Evolutionary conservation across 2,797 vertebrate genomes (phyloP).

Genomic region (Ptychobarbus kaznakovi): DNA sequence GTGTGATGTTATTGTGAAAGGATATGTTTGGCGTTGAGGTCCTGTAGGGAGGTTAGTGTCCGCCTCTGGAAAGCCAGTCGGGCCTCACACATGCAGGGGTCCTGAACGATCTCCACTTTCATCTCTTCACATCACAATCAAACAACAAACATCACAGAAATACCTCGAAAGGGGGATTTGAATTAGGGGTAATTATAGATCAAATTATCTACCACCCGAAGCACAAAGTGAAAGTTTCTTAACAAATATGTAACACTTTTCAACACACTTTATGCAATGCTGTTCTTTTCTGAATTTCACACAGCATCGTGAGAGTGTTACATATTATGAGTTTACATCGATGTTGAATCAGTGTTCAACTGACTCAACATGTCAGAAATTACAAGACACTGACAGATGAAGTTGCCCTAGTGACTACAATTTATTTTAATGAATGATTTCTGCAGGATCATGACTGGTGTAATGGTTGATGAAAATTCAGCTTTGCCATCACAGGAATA

Average conservation of each 20-base stretch:
- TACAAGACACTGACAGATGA: conserved; percentile 57
- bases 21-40: conserved; percentile 91
- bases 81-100: conserved; percentile 90
- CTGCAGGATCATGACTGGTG: not conserved
- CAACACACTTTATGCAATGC: conserved; percentile 54
- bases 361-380: conserved; percentile 39
- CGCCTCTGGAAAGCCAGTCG: conserved; percentile 87
- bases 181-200: not conserved
- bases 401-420: not conserved
- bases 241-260: conserved; percentile 52
- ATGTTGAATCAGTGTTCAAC: conserved; percentile 48
- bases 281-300: conserved; percentile 37
- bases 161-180: not conserved
- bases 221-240: conserved; percentile 38
- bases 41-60: conserved; percentile 83
- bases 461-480: not conserved
- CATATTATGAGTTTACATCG: conserved; percentile 52
- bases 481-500: not conserved
- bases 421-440: not conserved
- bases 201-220: not conserved
- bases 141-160: conserved; percentile 61
- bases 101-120: conserved; percentile 77
- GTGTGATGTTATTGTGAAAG: conserved; percentile 69
- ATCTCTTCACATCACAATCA: conserved; percentile 73
- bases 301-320: conserved; percentile 55